These are phyloP conservation scores for Zonotrichia leucophrys DNA, from an alignment of 2,113 vertebrate species.

Conservation along the genomic window DNA sequence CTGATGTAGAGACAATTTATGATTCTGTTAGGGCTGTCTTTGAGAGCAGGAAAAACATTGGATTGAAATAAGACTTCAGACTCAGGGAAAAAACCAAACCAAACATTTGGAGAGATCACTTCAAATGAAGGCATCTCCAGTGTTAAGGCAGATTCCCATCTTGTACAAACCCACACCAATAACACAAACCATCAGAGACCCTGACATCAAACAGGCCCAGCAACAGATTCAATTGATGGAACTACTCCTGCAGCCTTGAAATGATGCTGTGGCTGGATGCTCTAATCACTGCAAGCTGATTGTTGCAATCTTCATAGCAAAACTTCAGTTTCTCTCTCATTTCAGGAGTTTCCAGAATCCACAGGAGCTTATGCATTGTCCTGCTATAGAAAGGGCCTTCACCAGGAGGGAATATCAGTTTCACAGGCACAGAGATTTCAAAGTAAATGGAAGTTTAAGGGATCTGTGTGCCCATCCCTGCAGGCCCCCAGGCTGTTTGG, in stretches of 20 bases:
- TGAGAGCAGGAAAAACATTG: neutral
- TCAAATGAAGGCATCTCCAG: neutral
- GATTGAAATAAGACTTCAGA: neutral
- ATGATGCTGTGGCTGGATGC: neutral
- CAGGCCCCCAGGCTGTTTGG: neutral
- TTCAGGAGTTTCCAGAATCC: neutral
- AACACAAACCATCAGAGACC: neutral
- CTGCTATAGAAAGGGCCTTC: neutral
- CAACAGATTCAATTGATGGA: neutral
- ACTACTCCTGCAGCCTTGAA: neutral
- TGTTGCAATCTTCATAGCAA: neutral
- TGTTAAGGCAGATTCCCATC: neutral
- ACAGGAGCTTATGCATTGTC: neutral
- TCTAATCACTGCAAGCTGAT: neutral
- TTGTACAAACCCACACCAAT: neutral
- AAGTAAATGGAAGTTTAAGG: neutral
- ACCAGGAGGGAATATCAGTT: neutral
- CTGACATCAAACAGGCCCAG: neutral
- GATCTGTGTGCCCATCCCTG: neutral
- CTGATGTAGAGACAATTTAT: neutral
- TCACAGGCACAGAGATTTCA: neutral
- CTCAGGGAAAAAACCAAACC: neutral
- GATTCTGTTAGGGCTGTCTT: neutral
- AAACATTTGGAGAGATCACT: neutral
- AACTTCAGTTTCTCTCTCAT: neutral